Evolutionary conservation across 1,140 invertebrate species (phyloP), one percentile per base, ranked within the genome.

Genomic region (Hydropsyche tenuis): DNA sequence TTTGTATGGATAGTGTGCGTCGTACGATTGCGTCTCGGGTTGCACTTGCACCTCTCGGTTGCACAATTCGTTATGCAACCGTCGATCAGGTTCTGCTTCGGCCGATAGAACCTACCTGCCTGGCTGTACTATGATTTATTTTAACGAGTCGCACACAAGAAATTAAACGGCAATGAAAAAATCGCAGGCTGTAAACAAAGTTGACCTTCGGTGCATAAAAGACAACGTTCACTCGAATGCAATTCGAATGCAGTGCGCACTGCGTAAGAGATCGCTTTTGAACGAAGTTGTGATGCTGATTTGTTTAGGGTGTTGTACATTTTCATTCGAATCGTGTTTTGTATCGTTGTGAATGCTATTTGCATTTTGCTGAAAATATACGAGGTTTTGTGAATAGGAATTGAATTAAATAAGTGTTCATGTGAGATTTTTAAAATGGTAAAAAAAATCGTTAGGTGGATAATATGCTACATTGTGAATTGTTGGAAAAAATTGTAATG

Each of bases 21-120:
- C 48, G 48, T 4, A 37, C 30, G 30, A 51, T 22, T 22, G 48
- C 48, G 48, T 51, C 48, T 5, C 48, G n/a, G n/a, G n/a, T n/a
- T n/a, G 48, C 48, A 51, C 48, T 51, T 51, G 48, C 48, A 51
- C 20, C 48, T 51, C n/a, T 22, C n/a, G 14, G n/a, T 51, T 51
- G 48, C 48, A 22, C 48, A 51, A 51, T 22, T n/a, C 14, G n/a
- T 51, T 51, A 51, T 51, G 48, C 48, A 51, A 51, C 48, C 48
- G 30, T 37, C 30, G 48, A 51, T 51, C 48, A 51, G 48, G 48
- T 51, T 51, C 20, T 51, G 48, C 48, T 5, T 22, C n/a, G 20
- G 48, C 20, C 14, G 4, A 51, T 9, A 37, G 30, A 37, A 9
- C 30, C 30, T 37, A 37, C 30, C 30, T 37, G 30, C 30, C 30